Conservation (phyloP, 2,797 vertebrate genomes). For the Lerista edwardsae region DNA sequence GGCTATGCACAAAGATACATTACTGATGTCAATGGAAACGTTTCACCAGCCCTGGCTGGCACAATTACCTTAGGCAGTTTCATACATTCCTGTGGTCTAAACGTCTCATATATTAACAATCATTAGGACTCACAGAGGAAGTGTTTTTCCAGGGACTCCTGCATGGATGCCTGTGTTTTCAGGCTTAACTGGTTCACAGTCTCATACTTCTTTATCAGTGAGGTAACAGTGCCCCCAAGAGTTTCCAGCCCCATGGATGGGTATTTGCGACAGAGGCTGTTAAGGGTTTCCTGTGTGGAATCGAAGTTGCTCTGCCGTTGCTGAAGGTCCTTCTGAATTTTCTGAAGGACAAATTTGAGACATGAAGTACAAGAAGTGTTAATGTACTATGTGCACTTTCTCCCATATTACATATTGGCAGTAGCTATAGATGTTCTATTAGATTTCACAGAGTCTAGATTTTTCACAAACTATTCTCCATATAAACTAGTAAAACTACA, state of each 20-base stretch:
- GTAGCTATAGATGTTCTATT: neutral
- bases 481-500: neutral
- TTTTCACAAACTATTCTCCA: neutral
- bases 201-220: slow-evolving; percentile 88
- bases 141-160: slow-evolving; percentile 87
- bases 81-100: slow-evolving; percentile 46
- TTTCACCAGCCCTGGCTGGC: slow-evolving; percentile 25
- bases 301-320: slow-evolving; percentile 86
- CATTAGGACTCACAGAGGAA: slow-evolving; percentile 82
- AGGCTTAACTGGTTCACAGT: slow-evolving; percentile 83
- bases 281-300: slow-evolving; percentile 85
- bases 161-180: slow-evolving; percentile 84
- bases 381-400: neutral
- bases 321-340: slow-evolving; percentile 87
- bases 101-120: neutral
- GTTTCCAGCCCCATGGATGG: slow-evolving; percentile 86
- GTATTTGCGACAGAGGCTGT: slow-evolving; percentile 87
- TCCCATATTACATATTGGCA: too few relatives aligned
- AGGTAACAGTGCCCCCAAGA: slow-evolving; percentile 85
- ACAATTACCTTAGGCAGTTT: slow-evolving; percentile 48
- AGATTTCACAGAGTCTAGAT: too few relatives aligned
- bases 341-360: slow-evolving; percentile 74
- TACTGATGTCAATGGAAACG: slow-evolving; percentile 53
- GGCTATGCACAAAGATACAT: slow-evolving; percentile 26
- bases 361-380: neutral